Conservation (phyloP, 2,113 vertebrate genomes). For the Orientallactaga bullata region DNA sequence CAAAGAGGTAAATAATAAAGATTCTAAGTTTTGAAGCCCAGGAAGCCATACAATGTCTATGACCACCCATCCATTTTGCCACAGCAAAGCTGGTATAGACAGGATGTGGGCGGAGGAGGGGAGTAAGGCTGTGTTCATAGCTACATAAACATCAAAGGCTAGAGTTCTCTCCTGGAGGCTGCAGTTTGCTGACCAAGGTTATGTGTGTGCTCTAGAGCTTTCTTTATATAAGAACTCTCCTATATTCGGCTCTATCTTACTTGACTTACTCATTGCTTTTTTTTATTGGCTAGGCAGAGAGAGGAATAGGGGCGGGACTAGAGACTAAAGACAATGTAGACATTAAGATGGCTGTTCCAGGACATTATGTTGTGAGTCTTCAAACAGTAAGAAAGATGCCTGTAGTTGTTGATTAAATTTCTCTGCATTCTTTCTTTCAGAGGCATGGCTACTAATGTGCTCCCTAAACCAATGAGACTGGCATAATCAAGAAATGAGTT, state of each 20-base stretch:
- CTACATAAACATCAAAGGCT: not conserved
- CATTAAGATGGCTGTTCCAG: not conserved
- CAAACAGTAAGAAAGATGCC: not conserved
- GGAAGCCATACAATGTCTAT: not conserved
- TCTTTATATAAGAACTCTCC: not conserved
- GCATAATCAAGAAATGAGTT: not conserved
- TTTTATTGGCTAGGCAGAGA: conserved; percentile 14
- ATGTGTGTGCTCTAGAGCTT: not conserved
- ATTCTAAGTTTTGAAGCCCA: not conserved
- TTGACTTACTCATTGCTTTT: conserved; percentile 19
- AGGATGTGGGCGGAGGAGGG: not conserved
- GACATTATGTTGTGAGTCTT: not conserved
- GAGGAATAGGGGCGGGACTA: not conserved
- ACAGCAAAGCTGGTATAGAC: not conserved
- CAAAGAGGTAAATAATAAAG: not conserved
- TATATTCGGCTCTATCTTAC: not conserved
- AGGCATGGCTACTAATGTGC: not conserved
- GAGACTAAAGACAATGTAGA: not conserved
- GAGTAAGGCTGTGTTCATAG: not conserved
- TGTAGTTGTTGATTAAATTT: not conserved
- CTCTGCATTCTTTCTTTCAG: not conserved
- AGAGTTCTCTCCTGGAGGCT: not conserved
- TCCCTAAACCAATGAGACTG: not conserved
- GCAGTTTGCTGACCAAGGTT: not conserved
- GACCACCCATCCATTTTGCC: not conserved